These are phyloP conservation scores for Chouioia cunea DNA, from an alignment of 2,888 invertebrate species.

Conservation along the genomic window DNA sequence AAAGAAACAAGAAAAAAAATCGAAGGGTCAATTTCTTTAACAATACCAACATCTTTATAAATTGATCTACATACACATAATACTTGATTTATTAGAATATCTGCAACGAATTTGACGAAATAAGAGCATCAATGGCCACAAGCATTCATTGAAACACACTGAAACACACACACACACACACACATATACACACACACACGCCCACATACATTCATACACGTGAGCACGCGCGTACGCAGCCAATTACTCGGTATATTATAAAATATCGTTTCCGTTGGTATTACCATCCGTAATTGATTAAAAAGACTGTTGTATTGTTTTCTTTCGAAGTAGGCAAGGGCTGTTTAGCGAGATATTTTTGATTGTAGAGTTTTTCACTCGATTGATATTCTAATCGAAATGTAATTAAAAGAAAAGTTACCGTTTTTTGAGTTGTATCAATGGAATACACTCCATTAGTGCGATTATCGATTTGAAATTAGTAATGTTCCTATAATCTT, in stretches of 20 bases:
- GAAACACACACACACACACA: no score
- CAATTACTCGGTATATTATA: constrained; percentile 40
- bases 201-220: no score
- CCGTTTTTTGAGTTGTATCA: constrained; percentile 1
- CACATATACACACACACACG: constrained; percentile 61
- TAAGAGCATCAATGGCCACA: constrained; percentile 52
- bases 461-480: constrained; percentile 26
- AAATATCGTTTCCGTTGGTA: constrained; percentile 28
- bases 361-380: constrained; percentile 38
- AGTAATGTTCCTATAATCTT: constrained; percentile 45
- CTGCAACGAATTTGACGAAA: constrained; percentile 29
- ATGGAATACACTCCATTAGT: not conserved
- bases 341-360: constrained; percentile 22
- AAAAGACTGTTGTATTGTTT: constrained; percentile 32
- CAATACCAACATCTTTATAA: constrained; percentile 50
- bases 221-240: no score
- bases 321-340: constrained; percentile 1
- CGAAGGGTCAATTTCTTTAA: constrained; percentile 45
- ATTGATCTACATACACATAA: constrained; percentile 8
- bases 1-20: constrained; percentile 50
- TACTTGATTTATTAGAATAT: constrained; percentile 19
- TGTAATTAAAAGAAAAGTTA: constrained; percentile 25
- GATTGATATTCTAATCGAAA: constrained; percentile 22
- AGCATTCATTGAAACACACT: no score
- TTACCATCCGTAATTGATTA: constrained; percentile 35